These are phyloP conservation scores for Eupleurogrammus muticus DNA, from an alignment of 2,797 vertebrate species.

Conservation along the genomic window DNA sequence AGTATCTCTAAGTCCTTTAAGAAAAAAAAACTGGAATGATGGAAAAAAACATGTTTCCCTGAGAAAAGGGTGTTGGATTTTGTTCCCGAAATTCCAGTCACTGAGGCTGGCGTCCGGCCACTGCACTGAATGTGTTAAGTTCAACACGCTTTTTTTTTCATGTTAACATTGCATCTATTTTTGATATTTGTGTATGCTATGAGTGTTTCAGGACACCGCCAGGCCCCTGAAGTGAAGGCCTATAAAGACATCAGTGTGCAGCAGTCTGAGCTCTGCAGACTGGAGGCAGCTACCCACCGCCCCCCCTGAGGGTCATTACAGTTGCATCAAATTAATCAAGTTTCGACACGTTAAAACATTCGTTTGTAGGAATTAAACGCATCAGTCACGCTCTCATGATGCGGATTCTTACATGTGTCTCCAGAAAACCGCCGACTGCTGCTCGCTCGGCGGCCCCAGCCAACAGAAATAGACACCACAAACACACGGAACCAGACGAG, in stretches of 20 bases:
- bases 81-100: constrained; percentile 56
- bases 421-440: constrained; percentile 6
- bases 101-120: constrained; percentile 30
- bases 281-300: constrained; percentile 2
- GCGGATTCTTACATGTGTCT: constrained; percentile 2
- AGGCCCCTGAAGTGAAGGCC: constrained; percentile 16
- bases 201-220: neutral
- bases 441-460: constrained; percentile 5
- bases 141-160: constrained; percentile 12
- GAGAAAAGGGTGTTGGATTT: constrained; percentile 39
- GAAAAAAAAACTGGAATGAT: neutral
- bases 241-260: constrained; percentile 19
- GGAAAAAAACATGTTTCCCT: constrained; percentile 48
- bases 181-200: neutral
- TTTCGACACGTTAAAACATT: constrained; percentile 8
- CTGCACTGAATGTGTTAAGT: constrained; percentile 32
- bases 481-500: neutral
- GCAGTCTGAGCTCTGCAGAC: constrained; percentile 6
- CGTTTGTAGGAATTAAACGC: neutral
- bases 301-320: neutral
- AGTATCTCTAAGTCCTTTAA: constrained; percentile 21
- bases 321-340: constrained; percentile 24
- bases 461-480: constrained; percentile 11
- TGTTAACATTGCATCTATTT: constrained; percentile 19
- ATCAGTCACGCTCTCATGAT: constrained; percentile 3